phyloP scores from a whole-genome alignment of 1,140 invertebrate genomes.

The Lepidurus couesii region DNA sequence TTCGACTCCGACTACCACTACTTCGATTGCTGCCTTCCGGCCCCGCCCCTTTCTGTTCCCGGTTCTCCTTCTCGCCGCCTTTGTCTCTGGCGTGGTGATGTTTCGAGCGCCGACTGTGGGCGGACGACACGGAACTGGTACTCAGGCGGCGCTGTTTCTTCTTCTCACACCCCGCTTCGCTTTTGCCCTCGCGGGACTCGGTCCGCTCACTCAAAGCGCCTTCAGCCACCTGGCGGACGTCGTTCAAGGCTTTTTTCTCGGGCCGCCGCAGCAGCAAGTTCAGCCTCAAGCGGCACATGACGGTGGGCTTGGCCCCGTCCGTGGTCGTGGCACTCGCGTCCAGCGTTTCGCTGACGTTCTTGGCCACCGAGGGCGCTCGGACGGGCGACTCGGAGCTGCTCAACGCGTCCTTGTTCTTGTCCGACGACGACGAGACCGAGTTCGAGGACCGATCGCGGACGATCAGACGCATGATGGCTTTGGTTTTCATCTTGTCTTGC shows the following conservation, averaged over 20 bases:
- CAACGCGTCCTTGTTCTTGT: neutral
- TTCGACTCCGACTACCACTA: neutral
- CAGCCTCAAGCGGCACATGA: slow-evolving; percentile 27
- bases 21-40: neutral
- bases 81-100: neutral
- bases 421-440: neutral
- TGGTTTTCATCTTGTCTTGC: neutral
- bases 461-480: neutral
- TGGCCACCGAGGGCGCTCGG: neutral
- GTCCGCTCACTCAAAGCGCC: neutral
- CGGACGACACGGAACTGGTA: slow-evolving; percentile 29
- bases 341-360: neutral
- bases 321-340: neutral
- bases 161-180: neutral
- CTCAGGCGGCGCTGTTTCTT: slow-evolving; percentile 25
- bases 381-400: neutral
- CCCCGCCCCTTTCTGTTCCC: neutral
- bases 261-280: slow-evolving; percentile 17
- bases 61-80: neutral
- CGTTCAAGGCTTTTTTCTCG: neutral
- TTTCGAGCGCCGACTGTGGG: neutral
- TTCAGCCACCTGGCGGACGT: neutral
- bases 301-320: slow-evolving; percentile 2
- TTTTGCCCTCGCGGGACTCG: neutral
- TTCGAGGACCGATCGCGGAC: neutral